These are phyloP conservation scores for Microctenopoma stevenorrisi DNA, from an alignment of 2,797 vertebrate genomes.

Conservation along the genomic window DNA sequence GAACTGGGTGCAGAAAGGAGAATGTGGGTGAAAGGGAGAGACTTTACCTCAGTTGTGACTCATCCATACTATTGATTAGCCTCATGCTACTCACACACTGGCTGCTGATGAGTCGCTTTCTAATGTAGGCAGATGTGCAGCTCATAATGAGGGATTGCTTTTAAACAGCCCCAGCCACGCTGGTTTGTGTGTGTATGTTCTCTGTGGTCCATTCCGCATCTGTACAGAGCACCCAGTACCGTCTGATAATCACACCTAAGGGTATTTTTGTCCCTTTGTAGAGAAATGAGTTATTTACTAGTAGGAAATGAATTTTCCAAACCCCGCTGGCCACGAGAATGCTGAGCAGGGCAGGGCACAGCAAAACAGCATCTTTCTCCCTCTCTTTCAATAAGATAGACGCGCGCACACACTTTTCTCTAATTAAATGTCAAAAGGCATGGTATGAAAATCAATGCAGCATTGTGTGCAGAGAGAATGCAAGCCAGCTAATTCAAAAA, in stretches of 20 bases:
- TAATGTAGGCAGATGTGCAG: constrained; percentile 10
- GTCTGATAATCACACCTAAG: constrained; percentile 50
- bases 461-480: constrained; percentile 51
- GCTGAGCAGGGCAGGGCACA: constrained; percentile 24
- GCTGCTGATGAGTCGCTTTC: constrained; percentile 31
- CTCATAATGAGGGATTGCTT: constrained; percentile 1
- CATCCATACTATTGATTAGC: constrained; percentile 48
- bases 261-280: constrained; percentile 48
- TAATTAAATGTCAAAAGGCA: constrained; percentile 76
- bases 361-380: constrained; percentile 48
- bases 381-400: constrained; percentile 30
- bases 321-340: constrained; percentile 32
- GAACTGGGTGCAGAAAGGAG: constrained; percentile 38
- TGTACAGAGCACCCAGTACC: constrained; percentile 10
- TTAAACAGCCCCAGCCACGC: not conserved
- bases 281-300: constrained; percentile 69
- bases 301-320: constrained; percentile 65
- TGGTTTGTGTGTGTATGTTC: not conserved
- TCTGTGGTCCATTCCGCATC: constrained; percentile 14
- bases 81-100: constrained; percentile 8
- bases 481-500: constrained; percentile 52
- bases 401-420: constrained; percentile 31
- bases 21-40: constrained; percentile 42
- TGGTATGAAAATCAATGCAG: constrained; percentile 68
- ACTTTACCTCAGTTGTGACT: constrained; percentile 40